Conservation (phyloP, 2,797 vertebrate genomes). For the Rhodeus uyekii region DNA sequence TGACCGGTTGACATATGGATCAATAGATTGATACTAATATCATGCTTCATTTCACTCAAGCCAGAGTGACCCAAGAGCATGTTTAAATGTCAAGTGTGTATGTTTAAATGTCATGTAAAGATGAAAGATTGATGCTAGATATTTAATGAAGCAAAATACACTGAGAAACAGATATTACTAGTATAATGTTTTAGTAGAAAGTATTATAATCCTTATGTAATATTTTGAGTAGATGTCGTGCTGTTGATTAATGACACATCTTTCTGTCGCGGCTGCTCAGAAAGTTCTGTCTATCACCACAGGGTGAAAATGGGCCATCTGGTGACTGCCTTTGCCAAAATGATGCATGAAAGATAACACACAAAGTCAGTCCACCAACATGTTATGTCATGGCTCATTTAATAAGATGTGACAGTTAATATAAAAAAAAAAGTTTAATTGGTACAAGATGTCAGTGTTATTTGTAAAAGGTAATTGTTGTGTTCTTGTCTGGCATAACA, state of each 20-base stretch:
- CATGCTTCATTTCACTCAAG: slow-evolving; percentile 1
- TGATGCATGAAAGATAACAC: slow-evolving; percentile 35
- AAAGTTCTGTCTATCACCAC: slow-evolving; percentile 38
- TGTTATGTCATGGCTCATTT: slow-evolving; percentile 1
- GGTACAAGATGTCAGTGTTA: background rate
- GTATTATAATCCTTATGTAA: background rate
- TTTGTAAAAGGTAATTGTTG: background rate
- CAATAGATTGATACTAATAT: background rate
- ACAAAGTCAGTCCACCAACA: slow-evolving; percentile 26
- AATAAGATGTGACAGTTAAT: background rate
- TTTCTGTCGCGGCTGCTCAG: slow-evolving; percentile 12
- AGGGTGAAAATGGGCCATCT: slow-evolving; percentile 53
- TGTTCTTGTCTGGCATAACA: background rate
- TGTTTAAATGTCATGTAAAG: background rate
- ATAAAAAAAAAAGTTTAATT: background rate
- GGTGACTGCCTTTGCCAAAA: slow-evolving; percentile 38
- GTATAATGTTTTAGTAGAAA: background rate
- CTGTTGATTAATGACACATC: slow-evolving; percentile 35
- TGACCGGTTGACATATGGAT: background rate
- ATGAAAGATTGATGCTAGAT: background rate
- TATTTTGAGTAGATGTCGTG: slow-evolving; percentile 26
- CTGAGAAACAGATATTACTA: background rate
- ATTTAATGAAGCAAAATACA: background rate
- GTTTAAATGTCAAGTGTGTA: background rate
- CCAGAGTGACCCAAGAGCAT: background rate